Conservation (phyloP, 2,797 vertebrate genomes). For the Aselliscus stoliczkanus region DNA sequence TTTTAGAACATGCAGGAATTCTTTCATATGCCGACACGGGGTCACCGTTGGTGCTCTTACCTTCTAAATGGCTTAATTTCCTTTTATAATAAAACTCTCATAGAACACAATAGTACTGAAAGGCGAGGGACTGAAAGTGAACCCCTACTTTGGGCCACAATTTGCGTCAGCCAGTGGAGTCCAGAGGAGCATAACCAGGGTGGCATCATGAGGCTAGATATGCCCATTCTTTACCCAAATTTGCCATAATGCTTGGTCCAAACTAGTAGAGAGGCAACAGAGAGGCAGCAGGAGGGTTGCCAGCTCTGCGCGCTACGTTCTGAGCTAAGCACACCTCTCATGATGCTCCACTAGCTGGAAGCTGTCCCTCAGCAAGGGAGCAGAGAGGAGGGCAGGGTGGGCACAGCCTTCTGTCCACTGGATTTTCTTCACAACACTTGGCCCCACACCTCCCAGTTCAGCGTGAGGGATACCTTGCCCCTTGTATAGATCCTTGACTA, state of each 20-base stretch:
- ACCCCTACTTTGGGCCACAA: not conserved
- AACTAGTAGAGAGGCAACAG: not conserved
- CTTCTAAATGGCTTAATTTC: not conserved
- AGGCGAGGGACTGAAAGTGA: not conserved
- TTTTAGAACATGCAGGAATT: not conserved
- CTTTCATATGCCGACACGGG: not conserved
- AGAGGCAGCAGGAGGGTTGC: not conserved
- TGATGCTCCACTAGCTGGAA: not conserved
- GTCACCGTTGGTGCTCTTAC: not conserved
- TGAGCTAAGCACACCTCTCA: not conserved
- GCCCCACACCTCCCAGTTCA: not conserved
- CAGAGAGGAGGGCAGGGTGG: not conserved
- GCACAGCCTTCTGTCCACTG: not conserved
- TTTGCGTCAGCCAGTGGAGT: not conserved
- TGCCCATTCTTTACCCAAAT: not conserved
- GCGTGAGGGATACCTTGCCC: not conserved
- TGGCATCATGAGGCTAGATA: not conserved
- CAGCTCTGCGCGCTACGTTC: not conserved
- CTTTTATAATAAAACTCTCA: not conserved
- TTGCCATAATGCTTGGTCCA: not conserved
- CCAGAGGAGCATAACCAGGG: too few relatives aligned
- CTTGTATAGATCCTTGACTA: not conserved
- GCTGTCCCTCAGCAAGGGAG: not conserved
- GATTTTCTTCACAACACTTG: not conserved
- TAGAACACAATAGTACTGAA: not conserved